phyloP scores from a whole-genome alignment of 2,888 invertebrate species.

The Luperina nickerlii region DNA sequence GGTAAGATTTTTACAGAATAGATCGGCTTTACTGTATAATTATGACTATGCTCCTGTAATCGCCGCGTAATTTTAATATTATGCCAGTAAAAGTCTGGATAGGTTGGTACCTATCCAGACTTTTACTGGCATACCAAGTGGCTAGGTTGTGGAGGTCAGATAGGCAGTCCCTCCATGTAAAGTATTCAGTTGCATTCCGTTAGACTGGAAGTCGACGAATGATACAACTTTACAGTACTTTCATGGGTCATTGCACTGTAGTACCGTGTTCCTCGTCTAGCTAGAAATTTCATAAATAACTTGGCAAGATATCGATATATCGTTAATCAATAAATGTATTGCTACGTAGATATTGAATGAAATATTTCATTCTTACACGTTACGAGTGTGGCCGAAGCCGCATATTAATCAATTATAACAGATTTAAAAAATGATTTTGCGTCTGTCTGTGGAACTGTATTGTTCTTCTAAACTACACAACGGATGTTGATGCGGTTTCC shows the following conservation, averaged over 20 bases:
- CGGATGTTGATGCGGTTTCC: too few relatives aligned
- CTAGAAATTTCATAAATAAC: neutral
- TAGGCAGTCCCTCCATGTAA: neutral
- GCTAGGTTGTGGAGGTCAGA: neutral
- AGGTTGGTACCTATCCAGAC: too few relatives aligned
- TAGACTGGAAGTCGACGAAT: neutral
- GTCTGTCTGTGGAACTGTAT: too few relatives aligned
- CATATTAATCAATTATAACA: neutral
- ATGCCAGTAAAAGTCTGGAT: neutral
- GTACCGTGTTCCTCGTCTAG: neutral
- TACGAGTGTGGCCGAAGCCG: neutral
- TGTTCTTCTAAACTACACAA: too few relatives aligned
- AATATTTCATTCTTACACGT: constrained; percentile 12
- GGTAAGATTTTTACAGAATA: neutral
- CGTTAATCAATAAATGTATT: constrained; percentile 6
- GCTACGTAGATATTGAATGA: constrained; percentile 9
- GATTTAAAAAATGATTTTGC: neutral
- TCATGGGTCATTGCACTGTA: neutral
- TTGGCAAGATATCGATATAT: constrained; percentile 10
- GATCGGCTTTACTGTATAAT: too few relatives aligned
- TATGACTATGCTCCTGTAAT: neutral
- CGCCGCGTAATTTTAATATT: neutral
- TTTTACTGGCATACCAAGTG: neutral
- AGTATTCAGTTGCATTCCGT: neutral
- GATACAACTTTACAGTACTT: neutral